Evolutionary conservation across 1,140 invertebrate species (phyloP), one percentile per base, ranked within the genome.

Genomic region (Lanistes nyassanus): DNA sequence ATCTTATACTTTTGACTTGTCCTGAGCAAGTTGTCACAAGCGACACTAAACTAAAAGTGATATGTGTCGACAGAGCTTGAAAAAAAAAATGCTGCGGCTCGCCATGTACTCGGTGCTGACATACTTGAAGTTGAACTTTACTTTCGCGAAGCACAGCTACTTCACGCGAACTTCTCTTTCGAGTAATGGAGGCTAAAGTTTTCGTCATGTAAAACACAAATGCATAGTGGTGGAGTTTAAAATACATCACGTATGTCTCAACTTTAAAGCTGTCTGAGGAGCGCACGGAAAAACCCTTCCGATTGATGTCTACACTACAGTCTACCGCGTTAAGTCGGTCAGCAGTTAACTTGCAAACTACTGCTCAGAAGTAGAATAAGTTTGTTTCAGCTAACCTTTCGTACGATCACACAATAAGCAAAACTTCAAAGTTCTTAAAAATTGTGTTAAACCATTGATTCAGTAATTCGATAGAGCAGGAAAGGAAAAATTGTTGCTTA

Each of bases 201-300:
- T 47, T 47, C 19, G 2, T 2, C 42, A 13, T 2, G 5, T 13
- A 47, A 47, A 0, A 47, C 9, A 47, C 19, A 47, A 47, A 47
- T 47, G 5, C 19, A 9, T 47, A 47, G 9, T 16, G 42, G 19
- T 13, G 42, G 42, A 6, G 19, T 13, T 6, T 16, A 2, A 47
- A 47, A 9, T 9, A 47, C 42, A 47, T 47, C 42, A 47, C 42
- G 42, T 47, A 47, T 47, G 42, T 47, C n/a, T 47, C 42, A 6
- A 16, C 19, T 47, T 47, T 19, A 31, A 62, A 29, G 21, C 16
- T 42, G 70, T n/a, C 70, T 37, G 70, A 37, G 70, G 53, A 58
- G 56, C 56, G 70, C 70, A 72, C 55, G 56, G 70, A 62, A 72
- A 62, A 60, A 62, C 68, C 65, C 70, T 72, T 42, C 55, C 55